Percentiles rank a stretch among this genome's conserved stretches.
Evolutionary conservation across 2,888 invertebrate species (phyloP).

Genomic region (Rhaphigaster nebulosa): DNA sequence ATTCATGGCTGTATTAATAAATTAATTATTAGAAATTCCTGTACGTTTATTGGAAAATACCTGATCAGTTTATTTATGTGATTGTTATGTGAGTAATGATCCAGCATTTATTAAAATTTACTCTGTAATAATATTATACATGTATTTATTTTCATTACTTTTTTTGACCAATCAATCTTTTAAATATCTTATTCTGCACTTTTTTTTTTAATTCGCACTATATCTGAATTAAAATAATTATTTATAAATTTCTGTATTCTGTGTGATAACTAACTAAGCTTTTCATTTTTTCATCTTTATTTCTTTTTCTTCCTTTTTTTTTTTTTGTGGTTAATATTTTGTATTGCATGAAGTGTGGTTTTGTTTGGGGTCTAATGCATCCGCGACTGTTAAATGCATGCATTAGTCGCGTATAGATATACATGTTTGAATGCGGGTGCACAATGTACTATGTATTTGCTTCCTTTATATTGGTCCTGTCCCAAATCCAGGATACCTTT

Average conservation of each 20-base stretch:
- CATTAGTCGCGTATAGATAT: constrained; percentile 54
- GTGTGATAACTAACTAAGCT: constrained; percentile 22
- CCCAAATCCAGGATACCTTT: constrained; percentile 59
- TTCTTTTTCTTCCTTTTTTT: constrained; percentile 22
- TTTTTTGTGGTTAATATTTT: constrained; percentile 22
- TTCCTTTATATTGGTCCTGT: constrained; percentile 61
- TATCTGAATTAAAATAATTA: not conserved
- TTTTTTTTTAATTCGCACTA: not conserved
- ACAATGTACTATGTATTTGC: constrained; percentile 63
- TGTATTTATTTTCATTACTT: not conserved
- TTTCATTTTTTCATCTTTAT: constrained; percentile 20
- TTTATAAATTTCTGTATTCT: not conserved
- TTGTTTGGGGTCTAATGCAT: constrained; percentile 43
- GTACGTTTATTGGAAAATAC: not conserved
- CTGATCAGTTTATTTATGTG: not conserved
- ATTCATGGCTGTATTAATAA: not conserved
- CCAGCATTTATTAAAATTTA: not conserved
- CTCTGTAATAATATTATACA: not conserved
- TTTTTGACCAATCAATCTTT: not conserved
- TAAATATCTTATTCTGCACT: constrained; percentile 2
- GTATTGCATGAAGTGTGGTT: constrained; percentile 48
- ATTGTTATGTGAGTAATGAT: not conserved
- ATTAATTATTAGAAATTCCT: not conserved
- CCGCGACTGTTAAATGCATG: constrained; percentile 51
- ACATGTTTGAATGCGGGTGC: constrained; percentile 64